phyloP scores from a whole-genome alignment of 2,888 invertebrate genomes.

The Physocephala rufipes region DNA sequence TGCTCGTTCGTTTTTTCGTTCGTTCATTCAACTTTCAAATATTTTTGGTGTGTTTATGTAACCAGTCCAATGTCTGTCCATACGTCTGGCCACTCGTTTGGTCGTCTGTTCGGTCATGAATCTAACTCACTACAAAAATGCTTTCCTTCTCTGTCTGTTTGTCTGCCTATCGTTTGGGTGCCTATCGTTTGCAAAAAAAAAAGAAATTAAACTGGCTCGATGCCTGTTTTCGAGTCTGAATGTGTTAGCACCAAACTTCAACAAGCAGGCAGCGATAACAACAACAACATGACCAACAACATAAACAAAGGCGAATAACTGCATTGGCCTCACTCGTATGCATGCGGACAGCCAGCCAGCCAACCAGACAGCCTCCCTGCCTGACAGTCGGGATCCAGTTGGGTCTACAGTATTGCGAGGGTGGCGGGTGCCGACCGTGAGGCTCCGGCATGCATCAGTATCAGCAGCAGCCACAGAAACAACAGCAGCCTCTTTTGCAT shows the following conservation, averaged over 20 bases:
- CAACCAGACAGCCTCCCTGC: background rate
- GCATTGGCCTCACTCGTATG: too few species aligned
- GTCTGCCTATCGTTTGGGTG: slow-evolving; percentile 18
- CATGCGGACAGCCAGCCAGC: slow-evolving; percentile 6
- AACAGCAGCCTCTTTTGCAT: background rate
- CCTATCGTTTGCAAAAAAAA: slow-evolving; percentile 17
- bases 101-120: background rate
- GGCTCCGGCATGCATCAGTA: background rate
- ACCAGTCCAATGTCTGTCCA: background rate
- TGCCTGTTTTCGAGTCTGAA: slow-evolving; percentile 20
- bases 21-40: slow-evolving; percentile 35
- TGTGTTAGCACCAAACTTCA: slow-evolving; percentile 23
- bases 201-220: slow-evolving; percentile 30
- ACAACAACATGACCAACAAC: slow-evolving; percentile 5
- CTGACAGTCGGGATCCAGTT: slow-evolving; percentile 17
- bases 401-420: slow-evolving; percentile 1
- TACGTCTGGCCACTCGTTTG: background rate
- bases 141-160: slow-evolving; percentile 3
- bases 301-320: slow-evolving; percentile 2
- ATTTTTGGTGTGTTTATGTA: slow-evolving; percentile 29
- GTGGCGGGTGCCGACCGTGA: slow-evolving; percentile 4
- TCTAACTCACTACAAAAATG: background rate
- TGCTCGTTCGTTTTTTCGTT: slow-evolving; percentile 10
- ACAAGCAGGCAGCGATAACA: slow-evolving; percentile 9
- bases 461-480: background rate